phyloP scores from a whole-genome alignment of 35 echinoderm and acorn worm genomes.

The Ptychodera flava region DNA sequence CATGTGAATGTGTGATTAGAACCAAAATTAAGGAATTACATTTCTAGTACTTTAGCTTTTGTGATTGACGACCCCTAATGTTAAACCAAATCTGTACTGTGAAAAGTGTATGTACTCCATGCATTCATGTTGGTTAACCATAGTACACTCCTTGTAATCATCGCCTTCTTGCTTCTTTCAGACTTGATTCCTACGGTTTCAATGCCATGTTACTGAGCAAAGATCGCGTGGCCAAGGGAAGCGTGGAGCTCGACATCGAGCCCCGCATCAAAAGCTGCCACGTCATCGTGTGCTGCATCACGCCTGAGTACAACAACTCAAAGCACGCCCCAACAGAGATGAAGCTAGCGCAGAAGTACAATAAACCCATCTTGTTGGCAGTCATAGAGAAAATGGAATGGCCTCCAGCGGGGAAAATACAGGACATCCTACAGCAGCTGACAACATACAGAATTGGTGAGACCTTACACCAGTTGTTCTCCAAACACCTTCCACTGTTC shows the following conservation, averaged over 20 bases:
- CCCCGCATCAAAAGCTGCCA: constrained; percentile 27
- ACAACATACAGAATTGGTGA: constrained; percentile 87
- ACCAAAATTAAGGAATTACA: too few species aligned
- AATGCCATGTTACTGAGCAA: not conserved
- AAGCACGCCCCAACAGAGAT: constrained; percentile 26
- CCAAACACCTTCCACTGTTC: not conserved
- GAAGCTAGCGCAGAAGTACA: constrained; percentile 31
- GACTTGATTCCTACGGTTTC: not conserved
- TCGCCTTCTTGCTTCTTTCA: not conserved
- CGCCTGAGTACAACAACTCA: constrained; percentile 57
- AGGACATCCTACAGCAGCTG: constrained; percentile 55
- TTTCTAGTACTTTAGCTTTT: too few species aligned
- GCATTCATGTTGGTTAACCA: too few species aligned
- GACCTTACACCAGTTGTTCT: not conserved
- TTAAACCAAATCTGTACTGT: too few species aligned
- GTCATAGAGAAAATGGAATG: constrained; percentile 60
- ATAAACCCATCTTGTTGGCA: constrained; percentile 62
- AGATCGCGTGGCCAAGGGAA: not conserved
- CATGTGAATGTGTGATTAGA: too few species aligned
- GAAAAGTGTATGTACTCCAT: too few species aligned
- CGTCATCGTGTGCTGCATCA: constrained; percentile 62
- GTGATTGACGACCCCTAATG: too few species aligned
- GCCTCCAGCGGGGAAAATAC: constrained; percentile 66
- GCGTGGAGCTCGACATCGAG: not conserved
- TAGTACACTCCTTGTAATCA: too few species aligned